Conservation (phyloP, 2,113 vertebrate genomes). For the Crypturellus undulatus region DNA sequence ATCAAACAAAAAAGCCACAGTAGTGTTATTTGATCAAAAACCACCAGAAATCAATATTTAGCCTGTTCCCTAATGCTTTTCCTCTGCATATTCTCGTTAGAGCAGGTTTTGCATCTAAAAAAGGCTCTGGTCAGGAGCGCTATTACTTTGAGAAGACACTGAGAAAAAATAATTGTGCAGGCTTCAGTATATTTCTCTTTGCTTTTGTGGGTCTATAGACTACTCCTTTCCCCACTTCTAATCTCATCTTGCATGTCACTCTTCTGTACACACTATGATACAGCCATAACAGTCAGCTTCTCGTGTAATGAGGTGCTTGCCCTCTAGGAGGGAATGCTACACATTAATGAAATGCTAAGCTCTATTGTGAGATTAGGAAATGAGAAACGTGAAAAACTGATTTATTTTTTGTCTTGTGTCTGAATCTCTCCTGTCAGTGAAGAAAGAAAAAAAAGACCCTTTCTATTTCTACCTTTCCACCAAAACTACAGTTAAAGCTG, state of each 20-base stretch:
- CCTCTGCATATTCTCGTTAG: not conserved
- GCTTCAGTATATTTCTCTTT: not conserved
- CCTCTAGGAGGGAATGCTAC: not conserved
- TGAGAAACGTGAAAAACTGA: not conserved
- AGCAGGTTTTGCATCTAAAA: not conserved
- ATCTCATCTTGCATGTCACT: not conserved
- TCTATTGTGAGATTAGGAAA: not conserved
- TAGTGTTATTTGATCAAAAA: not conserved
- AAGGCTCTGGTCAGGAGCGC: not conserved
- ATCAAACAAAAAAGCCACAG: not conserved
- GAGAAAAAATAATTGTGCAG: not conserved
- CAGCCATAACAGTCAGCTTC: not conserved
- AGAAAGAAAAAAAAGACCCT: not conserved
- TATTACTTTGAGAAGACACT: not conserved
- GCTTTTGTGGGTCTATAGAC: not conserved
- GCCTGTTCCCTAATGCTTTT: not conserved
- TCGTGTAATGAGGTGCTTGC: not conserved
- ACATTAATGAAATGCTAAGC: not conserved
- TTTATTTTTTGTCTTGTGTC: rapidly evolving
- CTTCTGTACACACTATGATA: not conserved
- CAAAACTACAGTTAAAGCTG: not conserved
- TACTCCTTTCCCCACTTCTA: not conserved
- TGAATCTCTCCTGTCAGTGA: not conserved
- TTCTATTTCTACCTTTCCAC: not conserved
- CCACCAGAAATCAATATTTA: not conserved